Base-by-base conservation (phyloP, 2,797 vertebrate species). In the Acomys russatus region DNA sequence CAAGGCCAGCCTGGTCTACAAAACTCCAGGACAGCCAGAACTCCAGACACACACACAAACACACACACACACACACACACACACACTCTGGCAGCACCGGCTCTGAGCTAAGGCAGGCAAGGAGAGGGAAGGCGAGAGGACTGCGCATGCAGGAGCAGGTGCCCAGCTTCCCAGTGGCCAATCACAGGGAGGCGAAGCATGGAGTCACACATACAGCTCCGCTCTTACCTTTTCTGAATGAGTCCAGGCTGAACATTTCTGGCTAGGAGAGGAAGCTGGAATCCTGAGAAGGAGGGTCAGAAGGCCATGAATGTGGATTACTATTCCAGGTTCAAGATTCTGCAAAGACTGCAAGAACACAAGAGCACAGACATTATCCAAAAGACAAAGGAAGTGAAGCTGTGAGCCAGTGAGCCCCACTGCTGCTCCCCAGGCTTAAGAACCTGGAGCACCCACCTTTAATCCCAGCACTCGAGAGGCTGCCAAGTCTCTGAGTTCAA, bases 171-270 rank as follows among this genome's bases (percentile, higher is more conserved):
- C 28, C 12, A 54, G 83, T 1, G 54, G 66, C 28, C 70, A 18
- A 20, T 3, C n/a, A 64, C 49, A 51, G 12, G 49, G 68, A 92
- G 3, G 23, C 71, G 11, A 51, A 12, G 38, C 9, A 7, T 4
- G 22, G n/a, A 56, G 59, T 64, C 35, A 30, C 63, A 25, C 9
- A 38, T 1, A 74, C 11, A 51, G 11, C 25, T 18, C 15, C 8
- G 0, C 9, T 95, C 98, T 98, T 98, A 99, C 98, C 98, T 99
- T 98, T 98, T 97, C 98, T 99, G 80, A 98, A 98, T 97, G 98
- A 98, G 82, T 98, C 98, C 97, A 99, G 91, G 94, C 98, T 98
- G 98, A 99, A 98, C 98, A 99, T 99, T 98, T 98, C 98, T 98
- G 98, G 98, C 97, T 92, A 97, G 91, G 97, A 83, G 63, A 88